These are phyloP conservation scores for Cantharis nigra DNA, from an alignment of 2,888 invertebrate genomes.

Conservation along the genomic window DNA sequence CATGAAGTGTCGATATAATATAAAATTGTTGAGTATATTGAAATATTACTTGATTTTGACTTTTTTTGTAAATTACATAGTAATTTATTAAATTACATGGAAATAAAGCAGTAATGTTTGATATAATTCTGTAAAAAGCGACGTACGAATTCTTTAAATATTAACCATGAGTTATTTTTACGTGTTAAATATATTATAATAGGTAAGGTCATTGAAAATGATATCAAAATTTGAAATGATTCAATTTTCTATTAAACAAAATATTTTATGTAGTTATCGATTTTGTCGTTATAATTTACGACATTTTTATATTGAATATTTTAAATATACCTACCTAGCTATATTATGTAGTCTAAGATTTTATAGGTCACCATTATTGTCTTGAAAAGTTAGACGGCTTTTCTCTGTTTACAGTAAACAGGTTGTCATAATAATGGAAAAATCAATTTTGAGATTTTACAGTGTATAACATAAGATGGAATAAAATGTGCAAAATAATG, in stretches of 20 bases:
- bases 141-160: background rate
- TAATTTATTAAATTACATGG: background rate
- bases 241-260: background rate
- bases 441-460: background rate
- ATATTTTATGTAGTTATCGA: background rate
- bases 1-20: too few relatives aligned
- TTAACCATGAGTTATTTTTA: background rate
- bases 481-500: too few relatives aligned
- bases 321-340: background rate
- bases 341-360: background rate
- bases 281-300: background rate
- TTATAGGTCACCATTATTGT: background rate
- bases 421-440: background rate
- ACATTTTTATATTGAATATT: background rate
- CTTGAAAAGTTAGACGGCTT: background rate
- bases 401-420: background rate
- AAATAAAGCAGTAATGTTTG: background rate
- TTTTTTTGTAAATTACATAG: background rate
- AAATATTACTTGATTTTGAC: background rate
- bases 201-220: background rate
- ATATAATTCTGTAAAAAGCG: background rate
- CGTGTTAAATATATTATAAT: background rate
- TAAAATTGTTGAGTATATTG: background rate
- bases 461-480: background rate
- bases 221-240: background rate